Evolutionary conservation across 2,113 vertebrate genomes (phyloP), one percentile per base, ranked within the genome.

Genomic region (Pangasianodon hypophthalmus): DNA sequence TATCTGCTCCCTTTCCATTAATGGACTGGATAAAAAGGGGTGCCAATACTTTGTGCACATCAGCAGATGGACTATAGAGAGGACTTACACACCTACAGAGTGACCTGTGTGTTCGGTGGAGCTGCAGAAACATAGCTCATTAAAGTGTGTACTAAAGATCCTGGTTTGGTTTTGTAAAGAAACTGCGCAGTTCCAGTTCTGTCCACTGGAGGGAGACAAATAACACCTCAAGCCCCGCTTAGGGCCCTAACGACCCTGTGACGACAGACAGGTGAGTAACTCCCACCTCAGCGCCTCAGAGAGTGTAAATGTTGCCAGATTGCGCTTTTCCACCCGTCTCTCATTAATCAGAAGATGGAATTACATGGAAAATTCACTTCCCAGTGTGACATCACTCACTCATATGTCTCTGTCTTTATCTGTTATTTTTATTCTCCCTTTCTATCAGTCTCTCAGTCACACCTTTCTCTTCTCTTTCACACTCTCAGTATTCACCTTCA

Each of bases 131-230:
- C 37, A 73, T 16, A 64, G 14, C 21, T 6, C 37, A 75, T 77
- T 77, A 77, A 11, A 77, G 41, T 46, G 41, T 46, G 73, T 46
- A 9, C 21, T 77, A 26, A 77, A 44, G 6, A 21, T 37, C 67
- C 41, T 77, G 0, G 1, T 21, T 75, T 24, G 7, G 8, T 75
- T 77, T 77, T 1, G 19, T 26, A 11, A 77, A 46, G 8, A 46
- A 77, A 41, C 37, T 4, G 41, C 2, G 19, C 29, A 7, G 21
- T 77, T 82, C 56, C 44, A 87, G 6, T 60, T 41, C 26, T 80
- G 80, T 24, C 88, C 91, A 88, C 73, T 69, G 90, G 91, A 69
- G 60, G 91, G 86, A 85, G 87, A 85, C 91, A 88, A 71, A 71
- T 50, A 81, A 85, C 3, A 77, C 56, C 32, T 52, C 54, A 75